Conservation (phyloP, 1,140 invertebrate species). For the Drosophila erecta region DNA sequence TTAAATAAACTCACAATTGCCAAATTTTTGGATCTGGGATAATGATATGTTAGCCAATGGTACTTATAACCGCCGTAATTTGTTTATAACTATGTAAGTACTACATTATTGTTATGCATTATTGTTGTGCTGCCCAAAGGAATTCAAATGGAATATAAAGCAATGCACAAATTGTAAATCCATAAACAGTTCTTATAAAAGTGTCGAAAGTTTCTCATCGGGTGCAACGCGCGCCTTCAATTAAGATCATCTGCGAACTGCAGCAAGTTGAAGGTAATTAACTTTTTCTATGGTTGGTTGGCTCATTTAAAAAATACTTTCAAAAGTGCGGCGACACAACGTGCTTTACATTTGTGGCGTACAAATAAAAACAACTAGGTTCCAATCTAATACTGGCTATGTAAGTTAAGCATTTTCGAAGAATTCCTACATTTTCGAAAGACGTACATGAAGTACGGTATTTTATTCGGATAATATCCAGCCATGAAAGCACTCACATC, state of each 20-base stretch:
- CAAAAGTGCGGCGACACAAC: background rate
- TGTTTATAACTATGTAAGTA: no score
- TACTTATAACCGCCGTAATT: no score
- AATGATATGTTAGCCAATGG: no score
- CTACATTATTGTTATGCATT: no score
- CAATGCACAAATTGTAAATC: no score
- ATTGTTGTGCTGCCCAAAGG: no score
- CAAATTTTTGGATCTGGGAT: no score
- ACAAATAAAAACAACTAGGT: no score
- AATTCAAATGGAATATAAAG: background rate
- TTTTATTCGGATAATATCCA: conserved; percentile 7
- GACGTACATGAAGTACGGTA: background rate
- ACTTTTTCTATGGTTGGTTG: conserved; percentile 28
- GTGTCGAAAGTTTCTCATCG: conserved; percentile 66
- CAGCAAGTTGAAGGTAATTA: conserved; percentile 62
- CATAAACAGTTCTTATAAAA: conserved; percentile 18
- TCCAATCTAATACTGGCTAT: no score
- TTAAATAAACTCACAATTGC: no score
- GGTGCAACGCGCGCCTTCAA: no score
- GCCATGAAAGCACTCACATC: conserved; percentile 17
- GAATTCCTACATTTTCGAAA: background rate
- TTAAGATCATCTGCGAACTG: conserved; percentile 80
- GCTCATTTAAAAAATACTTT: background rate
- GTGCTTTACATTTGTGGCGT: no score
- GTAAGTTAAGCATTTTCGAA: background rate